Base-by-base conservation (phyloP, 2,113 vertebrate genomes). In the Odobenus rosmarus region DNA sequence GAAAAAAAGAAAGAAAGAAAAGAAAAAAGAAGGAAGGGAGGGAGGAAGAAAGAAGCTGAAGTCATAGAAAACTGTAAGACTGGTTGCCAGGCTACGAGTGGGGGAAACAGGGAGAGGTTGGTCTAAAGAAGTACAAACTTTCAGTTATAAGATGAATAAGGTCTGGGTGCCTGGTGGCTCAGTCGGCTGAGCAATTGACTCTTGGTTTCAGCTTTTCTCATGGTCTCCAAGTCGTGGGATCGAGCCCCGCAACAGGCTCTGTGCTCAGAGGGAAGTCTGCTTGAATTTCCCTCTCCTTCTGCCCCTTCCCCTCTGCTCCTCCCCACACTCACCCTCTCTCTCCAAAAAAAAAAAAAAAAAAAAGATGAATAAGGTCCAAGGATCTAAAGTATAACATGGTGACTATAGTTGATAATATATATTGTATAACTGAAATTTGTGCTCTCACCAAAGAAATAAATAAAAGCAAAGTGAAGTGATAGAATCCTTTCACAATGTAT, bases 1-100 rank as follows among this genome's bases (percentile, higher is more conserved):
- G 12, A 23, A 1, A 1, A 7, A 5, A 15, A 3, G 15, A 0
- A 28, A 42, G 26, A 18, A 16, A 16, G 28, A 31, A 33, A 14
- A 18, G 16, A 69, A 1, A 23, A 42, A 26, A 15, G 5, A 11
- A 71, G 64, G 64, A 7, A 71, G n/a, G 69, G 2, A 72, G 71
- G 7, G 71, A 72, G 11, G 10, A 42, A 24, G 36, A 74, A 74
- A 71, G 18, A 76, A 76, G 39, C 8, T 76, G 72, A 28, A 46
- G 24, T 46, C 39, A 46, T 4, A 76, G 39, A 28, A 26, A 76
- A 46, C 39, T 46, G 24, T 13, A 46, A 8, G 72, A 28, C 24
- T 46, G 42, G 13, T 9, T 76, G 24, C 39, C 24, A 76, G 39
- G 24, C 39, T 76, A 76, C 24, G 36, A 7, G 13, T 79, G 76